A percentile compares a stretch with the other conserved stretches of the same genome.
Conservation (phyloP, 2,888 invertebrate species). For the Empis livida region DNA sequence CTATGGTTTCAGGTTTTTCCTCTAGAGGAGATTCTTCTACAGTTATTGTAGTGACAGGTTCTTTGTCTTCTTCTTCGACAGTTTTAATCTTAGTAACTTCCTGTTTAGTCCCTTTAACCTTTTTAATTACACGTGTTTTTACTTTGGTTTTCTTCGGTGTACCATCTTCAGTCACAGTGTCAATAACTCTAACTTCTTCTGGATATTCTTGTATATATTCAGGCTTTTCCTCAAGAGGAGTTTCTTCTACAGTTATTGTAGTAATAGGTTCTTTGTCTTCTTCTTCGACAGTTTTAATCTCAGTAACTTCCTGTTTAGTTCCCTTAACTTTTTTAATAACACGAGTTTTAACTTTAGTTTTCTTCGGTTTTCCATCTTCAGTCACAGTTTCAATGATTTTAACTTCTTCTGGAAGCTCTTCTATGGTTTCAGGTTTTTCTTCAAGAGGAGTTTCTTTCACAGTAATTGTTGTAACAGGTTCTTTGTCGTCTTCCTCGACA, state of each 20-base stretch:
- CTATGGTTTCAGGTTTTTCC: constrained; percentile 15
- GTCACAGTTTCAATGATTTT: constrained; percentile 30
- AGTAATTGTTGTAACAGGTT: constrained; percentile 23
- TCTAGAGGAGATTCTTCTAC: constrained; percentile 12
- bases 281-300: constrained; percentile 25
- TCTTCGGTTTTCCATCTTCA: constrained; percentile 16
- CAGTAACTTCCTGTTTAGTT: constrained; percentile 22
- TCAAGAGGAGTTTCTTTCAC: constrained; percentile 14
- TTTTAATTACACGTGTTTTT: constrained; percentile 27
- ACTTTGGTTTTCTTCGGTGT: constrained; percentile 22
- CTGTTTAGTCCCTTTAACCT: constrained; percentile 26
- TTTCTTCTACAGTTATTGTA: constrained; percentile 16
- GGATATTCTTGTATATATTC: constrained; percentile 21
- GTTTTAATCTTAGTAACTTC: constrained; percentile 29
- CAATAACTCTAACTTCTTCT: constrained; percentile 33
- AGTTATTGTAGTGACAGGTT: constrained; percentile 21
- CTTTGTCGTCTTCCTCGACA: constrained; percentile 27
- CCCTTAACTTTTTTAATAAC: constrained; percentile 16
- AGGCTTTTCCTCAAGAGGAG: constrained; percentile 12
- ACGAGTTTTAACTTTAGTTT: constrained; percentile 17
- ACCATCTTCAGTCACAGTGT: constrained; percentile 28
- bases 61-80: constrained; percentile 29
- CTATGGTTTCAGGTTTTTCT: constrained; percentile 14
- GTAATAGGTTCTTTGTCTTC: constrained; percentile 24
- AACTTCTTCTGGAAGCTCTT: constrained; percentile 18